Evolutionary conservation across 2,888 invertebrate species (phyloP).

Genomic region (Eupithecia dodoneata): DNA sequence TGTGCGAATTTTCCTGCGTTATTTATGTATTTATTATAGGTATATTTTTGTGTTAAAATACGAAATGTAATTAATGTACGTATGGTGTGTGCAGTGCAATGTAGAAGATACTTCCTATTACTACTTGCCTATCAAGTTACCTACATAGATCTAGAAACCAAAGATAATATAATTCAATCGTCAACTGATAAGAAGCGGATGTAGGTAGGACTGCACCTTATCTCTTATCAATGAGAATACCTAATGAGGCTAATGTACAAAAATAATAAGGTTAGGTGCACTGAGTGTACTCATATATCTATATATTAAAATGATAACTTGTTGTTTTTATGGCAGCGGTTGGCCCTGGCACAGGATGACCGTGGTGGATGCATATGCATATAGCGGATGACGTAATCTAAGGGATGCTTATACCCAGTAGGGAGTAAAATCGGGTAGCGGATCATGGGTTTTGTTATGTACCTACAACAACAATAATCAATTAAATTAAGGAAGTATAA

Average conservation of each 20-base stretch:
- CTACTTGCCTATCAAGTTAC: not conserved
- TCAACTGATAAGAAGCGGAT: slow-evolving; percentile 9
- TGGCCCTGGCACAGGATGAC: no score
- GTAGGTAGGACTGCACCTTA: slow-evolving; percentile 6
- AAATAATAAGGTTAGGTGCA: not conserved
- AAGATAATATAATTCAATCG: not conserved
- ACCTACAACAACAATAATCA: not conserved
- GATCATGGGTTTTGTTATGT: no score
- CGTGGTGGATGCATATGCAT: no score
- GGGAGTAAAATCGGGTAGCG: no score
- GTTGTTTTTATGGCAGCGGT: not conserved
- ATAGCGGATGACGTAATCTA: no score
- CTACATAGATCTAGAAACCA: not conserved
- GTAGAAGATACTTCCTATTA: not conserved
- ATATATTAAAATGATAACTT: not conserved
- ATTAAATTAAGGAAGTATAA: not conserved
- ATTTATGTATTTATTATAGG: not conserved
- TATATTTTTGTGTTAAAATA: no score
- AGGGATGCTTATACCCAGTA: no score
- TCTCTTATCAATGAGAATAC: slow-evolving; percentile 5
- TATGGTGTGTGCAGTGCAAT: not conserved
- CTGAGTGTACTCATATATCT: not conserved
- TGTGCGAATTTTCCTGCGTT: not conserved
- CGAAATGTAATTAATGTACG: no score
- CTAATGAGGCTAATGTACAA: slow-evolving; percentile 1